Conservation (phyloP, 1,140 invertebrate species). For the Linepithema humile region DNA sequence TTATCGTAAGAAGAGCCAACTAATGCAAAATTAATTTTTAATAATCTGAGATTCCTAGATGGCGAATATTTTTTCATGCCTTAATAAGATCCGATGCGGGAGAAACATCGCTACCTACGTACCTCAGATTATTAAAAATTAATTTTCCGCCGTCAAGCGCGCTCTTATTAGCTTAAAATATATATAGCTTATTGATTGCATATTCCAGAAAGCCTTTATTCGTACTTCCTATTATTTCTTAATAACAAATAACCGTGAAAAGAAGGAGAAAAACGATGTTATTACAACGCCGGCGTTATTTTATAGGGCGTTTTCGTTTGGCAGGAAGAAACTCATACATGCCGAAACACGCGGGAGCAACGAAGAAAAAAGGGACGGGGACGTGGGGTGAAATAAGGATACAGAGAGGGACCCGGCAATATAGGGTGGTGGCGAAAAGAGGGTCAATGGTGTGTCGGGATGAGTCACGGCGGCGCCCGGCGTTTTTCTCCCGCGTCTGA, state of each 20-base stretch:
- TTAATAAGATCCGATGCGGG: no score
- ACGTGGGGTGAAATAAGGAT: neutral
- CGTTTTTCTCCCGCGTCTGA: neutral
- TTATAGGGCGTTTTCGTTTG: neutral
- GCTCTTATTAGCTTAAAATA: no score
- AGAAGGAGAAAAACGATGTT: neutral
- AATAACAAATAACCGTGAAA: no score
- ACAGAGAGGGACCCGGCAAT: neutral
- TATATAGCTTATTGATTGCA: no score
- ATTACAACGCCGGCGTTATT: neutral
- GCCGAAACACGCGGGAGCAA: neutral
- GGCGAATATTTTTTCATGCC: no score
- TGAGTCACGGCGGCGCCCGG: neutral
- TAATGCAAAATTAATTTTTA: no score
- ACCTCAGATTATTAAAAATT: no score
- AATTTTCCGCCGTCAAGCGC: no score
- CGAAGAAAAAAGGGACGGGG: neutral
- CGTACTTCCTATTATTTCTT: neutral
- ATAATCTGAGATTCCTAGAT: no score
- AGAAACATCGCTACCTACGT: no score
- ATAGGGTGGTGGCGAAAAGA: neutral
- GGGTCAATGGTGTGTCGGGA: slow-evolving; percentile 2
- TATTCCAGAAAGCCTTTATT: no score
- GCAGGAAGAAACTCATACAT: neutral
- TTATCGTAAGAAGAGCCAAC: no score